Percentiles rank a stretch among this genome's conserved stretches.
Evolutionary conservation across 2,797 vertebrate species (phyloP).

Genomic region (Darevskia nairensis): DNA sequence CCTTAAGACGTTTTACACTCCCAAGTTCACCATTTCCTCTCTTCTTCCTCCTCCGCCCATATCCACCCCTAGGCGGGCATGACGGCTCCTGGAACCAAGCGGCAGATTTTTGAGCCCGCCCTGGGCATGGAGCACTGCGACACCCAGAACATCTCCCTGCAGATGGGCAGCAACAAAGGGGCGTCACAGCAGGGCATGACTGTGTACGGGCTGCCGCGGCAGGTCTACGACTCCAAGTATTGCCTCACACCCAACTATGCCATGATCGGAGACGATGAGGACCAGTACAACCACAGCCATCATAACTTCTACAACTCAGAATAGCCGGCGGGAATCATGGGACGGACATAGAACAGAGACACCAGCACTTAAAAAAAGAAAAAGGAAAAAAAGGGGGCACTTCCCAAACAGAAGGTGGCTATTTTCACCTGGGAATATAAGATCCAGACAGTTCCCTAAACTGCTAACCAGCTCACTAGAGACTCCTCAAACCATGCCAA

Average conservation of each 20-base stretch:
- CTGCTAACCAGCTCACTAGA: constrained; percentile 37
- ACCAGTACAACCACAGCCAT: constrained; percentile 80
- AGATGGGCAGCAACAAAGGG: constrained; percentile 96
- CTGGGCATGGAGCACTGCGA: constrained; percentile 93
- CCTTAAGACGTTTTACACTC: not conserved
- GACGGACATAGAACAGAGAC: constrained; percentile 20
- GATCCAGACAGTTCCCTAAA: constrained; percentile 34
- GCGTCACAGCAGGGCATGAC: constrained; percentile 95
- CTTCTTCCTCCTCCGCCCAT: not conserved
- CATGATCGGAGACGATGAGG: constrained; percentile 77
- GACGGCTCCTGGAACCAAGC: constrained; percentile 93
- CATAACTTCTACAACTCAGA: constrained; percentile 88
- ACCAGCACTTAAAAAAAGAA: not conserved
- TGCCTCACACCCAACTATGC: constrained; percentile 81
- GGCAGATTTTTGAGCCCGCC: constrained; percentile 93
- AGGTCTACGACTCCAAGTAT: constrained; percentile 95
- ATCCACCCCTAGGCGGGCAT: constrained; percentile 85
- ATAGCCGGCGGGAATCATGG: constrained; percentile 52
- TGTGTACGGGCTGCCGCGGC: constrained; percentile 90
- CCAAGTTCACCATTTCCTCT: not conserved
- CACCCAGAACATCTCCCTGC: constrained; percentile 88
- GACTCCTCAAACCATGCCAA: constrained; percentile 46
- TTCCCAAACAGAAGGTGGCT: not conserved
- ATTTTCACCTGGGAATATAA: constrained; percentile 19
- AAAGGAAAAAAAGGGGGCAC: not conserved